These are phyloP conservation scores for Dasysyrphus albostriatus DNA, from an alignment of 2,888 invertebrate species.

Conservation along the genomic window DNA sequence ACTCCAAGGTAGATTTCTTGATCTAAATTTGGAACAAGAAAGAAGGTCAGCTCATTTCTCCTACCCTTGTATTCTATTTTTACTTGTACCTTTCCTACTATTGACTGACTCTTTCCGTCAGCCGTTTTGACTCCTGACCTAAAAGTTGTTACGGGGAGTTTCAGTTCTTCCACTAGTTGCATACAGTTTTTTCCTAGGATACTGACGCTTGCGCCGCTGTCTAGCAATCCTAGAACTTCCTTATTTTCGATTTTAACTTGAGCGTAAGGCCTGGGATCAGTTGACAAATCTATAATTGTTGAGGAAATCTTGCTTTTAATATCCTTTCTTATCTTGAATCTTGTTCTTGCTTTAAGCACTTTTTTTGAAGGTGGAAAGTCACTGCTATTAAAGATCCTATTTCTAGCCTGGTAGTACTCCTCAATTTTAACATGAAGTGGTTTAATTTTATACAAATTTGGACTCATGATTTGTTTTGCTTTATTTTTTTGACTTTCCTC, in stretches of 20 bases:
- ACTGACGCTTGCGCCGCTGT: too few relatives aligned
- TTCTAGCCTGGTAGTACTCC: neutral
- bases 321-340: neutral
- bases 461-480: neutral
- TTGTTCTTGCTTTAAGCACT: neutral
- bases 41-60: neutral
- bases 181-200: neutral
- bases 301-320: neutral
- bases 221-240: neutral
- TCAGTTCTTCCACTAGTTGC: neutral
- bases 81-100: neutral
- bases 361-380: neutral
- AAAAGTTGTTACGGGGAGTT: neutral
- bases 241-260: neutral
- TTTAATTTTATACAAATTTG: neutral
- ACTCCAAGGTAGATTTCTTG: constrained; percentile 14
- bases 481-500: too few relatives aligned
- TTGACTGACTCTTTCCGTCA: neutral
- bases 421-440: neutral
- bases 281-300: neutral
- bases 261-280: neutral
- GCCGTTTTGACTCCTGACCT: neutral
- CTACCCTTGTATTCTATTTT: neutral
- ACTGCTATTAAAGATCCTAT: neutral
- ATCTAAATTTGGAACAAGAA: neutral